These are phyloP conservation scores for Lomographa bimaculata DNA, from an alignment of 2,888 invertebrate genomes.

Conservation along the genomic window DNA sequence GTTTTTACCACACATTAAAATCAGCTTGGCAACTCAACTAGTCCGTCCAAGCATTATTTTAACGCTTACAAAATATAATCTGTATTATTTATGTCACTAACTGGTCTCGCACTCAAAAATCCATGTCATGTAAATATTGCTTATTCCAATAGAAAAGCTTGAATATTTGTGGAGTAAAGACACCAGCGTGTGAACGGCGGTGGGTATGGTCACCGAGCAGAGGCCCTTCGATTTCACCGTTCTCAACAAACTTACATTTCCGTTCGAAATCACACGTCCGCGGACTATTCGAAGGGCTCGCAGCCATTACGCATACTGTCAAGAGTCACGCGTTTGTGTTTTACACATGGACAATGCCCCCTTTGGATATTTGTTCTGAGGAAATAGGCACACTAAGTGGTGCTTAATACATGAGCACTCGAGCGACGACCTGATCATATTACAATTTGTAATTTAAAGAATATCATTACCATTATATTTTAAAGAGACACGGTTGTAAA, in stretches of 20 bases:
- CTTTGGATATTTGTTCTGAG: constrained; percentile 55
- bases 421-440: constrained; percentile 33
- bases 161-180: constrained; percentile 52
- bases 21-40: no score
- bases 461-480: constrained; percentile 31
- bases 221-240: constrained; percentile 52
- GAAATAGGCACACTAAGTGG: constrained; percentile 41
- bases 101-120: constrained; percentile 35
- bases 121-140: constrained; percentile 55
- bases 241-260: constrained; percentile 72
- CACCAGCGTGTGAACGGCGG: constrained; percentile 62
- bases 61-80: no score
- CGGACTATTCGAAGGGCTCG: constrained; percentile 46
- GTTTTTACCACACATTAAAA: no score
- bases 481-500: constrained; percentile 11
- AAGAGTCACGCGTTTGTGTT: constrained; percentile 46
- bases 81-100: no score
- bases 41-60: no score
- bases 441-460: constrained; percentile 42
- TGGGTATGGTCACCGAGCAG: constrained; percentile 38
- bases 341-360: constrained; percentile 40
- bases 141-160: constrained; percentile 52
- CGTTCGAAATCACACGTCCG: constrained; percentile 57
- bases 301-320: constrained; percentile 41
- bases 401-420: constrained; percentile 32